Conservation (phyloP, 2,888 invertebrate genomes). For the Tetranychus piercei region DNA sequence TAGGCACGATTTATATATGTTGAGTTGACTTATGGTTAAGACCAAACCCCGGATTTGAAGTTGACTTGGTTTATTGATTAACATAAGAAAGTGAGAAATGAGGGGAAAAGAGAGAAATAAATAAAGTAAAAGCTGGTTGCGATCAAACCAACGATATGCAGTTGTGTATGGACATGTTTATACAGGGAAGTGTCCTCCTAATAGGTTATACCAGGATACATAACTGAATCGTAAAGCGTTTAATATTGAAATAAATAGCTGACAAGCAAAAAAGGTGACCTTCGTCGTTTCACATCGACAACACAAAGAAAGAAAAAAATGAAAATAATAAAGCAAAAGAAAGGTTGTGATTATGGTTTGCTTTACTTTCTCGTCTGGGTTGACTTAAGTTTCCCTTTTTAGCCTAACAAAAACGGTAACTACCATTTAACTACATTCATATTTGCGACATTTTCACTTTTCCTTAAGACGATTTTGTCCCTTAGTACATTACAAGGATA, state of each 20-base stretch:
- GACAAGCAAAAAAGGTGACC: not conserved
- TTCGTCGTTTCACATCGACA: not conserved
- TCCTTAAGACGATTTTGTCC: no score
- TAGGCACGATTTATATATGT: not conserved
- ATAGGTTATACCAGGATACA: not conserved
- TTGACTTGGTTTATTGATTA: not conserved
- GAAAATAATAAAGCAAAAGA: not conserved
- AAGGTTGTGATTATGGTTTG: not conserved
- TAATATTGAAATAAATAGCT: not conserved
- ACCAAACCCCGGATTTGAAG: not conserved
- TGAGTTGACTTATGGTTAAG: not conserved
- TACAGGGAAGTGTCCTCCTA: not conserved
- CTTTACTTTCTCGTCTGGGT: not conserved
- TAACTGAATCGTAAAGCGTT: not conserved
- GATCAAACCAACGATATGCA: no score
- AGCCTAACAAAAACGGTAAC: not conserved
- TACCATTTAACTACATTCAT: not conserved
- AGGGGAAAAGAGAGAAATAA: no score
- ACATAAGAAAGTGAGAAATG: not conserved
- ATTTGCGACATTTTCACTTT: no score
- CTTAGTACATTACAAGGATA: no score
- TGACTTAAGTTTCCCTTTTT: not conserved
- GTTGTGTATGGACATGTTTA: not conserved
- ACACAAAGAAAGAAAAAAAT: not conserved
- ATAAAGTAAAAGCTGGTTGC: no score